phyloP scores from a whole-genome alignment of 1,140 invertebrate genomes.

The Dryas iulia region DNA sequence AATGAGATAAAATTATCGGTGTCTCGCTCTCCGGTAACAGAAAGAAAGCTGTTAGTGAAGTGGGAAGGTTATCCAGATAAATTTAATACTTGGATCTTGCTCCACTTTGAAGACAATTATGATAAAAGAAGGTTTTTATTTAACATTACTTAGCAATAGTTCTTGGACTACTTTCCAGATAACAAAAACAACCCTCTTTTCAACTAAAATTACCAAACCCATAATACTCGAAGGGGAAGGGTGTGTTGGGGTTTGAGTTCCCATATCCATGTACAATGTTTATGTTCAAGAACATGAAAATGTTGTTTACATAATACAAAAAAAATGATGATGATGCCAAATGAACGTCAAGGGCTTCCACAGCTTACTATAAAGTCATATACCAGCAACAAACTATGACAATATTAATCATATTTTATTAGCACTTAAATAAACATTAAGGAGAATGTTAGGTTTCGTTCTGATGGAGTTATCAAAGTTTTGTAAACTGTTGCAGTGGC shows the following conservation, averaged over 20 bases:
- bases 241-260: slow-evolving; percentile 45
- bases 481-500: no score
- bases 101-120: no score
- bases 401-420: no score
- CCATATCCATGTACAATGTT: slow-evolving; percentile 49
- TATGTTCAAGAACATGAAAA: slow-evolving; percentile 42
- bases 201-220: slow-evolving; percentile 47
- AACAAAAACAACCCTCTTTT: slow-evolving; percentile 42
- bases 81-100: no score
- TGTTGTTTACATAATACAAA: no score
- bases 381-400: no score
- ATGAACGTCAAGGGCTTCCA: no score
- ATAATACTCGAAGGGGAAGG: slow-evolving; percentile 42
- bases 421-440: slow-evolving; percentile 27
- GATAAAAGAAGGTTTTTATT: slow-evolving; percentile 51
- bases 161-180: slow-evolving; percentile 42
- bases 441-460: slow-evolving; percentile 25
- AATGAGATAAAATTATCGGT: slow-evolving; percentile 45
- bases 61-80: slow-evolving; percentile 47
- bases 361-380: no score
- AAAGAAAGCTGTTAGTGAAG: slow-evolving; percentile 42
- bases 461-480: slow-evolving; percentile 32
- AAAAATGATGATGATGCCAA: no score
- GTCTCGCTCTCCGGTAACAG: slow-evolving; percentile 37
- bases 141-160: no score